phyloP scores from a whole-genome alignment of 2,113 vertebrate genomes.

The Scalopus aquaticus region DNA sequence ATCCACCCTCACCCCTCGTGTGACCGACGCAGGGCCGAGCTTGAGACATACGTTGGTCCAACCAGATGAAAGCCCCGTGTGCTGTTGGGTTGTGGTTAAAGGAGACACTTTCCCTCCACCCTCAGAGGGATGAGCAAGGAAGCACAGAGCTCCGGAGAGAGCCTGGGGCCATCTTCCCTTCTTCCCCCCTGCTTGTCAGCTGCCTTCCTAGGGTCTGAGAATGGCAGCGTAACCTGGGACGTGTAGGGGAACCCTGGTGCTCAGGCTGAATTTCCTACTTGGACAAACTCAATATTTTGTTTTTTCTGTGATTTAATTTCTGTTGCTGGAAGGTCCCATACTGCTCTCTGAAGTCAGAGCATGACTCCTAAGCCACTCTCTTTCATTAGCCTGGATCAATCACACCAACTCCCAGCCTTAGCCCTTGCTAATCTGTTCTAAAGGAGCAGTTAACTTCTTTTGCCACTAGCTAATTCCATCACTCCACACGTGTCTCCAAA shows the following conservation, averaged over 20 bases:
- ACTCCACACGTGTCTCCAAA: no score
- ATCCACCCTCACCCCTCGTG: no score
- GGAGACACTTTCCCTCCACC: not conserved
- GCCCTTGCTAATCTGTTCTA: not conserved
- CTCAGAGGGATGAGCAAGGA: not conserved
- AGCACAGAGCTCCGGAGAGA: fast-evolving
- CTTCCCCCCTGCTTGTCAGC: not conserved
- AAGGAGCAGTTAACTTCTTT: fast-evolving
- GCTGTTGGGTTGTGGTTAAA: not conserved
- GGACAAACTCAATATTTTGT: not conserved
- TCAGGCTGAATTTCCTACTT: not conserved
- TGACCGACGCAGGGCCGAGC: not conserved
- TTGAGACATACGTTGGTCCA: fast-evolving
- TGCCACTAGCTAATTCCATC: not conserved
- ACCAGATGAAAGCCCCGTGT: not conserved
- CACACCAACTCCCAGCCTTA: fast-evolving
- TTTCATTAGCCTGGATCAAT: no score
- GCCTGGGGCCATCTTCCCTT: not conserved
- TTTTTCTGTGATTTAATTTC: not conserved
- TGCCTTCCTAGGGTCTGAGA: not conserved
- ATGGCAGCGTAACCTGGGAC: not conserved
- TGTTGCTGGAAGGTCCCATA: not conserved
- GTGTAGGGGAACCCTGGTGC: no score
- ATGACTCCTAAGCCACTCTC: not conserved
- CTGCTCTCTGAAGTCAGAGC: not conserved